Conservation (phyloP, 1,140 invertebrate species). For the Aethina tumida region DNA sequence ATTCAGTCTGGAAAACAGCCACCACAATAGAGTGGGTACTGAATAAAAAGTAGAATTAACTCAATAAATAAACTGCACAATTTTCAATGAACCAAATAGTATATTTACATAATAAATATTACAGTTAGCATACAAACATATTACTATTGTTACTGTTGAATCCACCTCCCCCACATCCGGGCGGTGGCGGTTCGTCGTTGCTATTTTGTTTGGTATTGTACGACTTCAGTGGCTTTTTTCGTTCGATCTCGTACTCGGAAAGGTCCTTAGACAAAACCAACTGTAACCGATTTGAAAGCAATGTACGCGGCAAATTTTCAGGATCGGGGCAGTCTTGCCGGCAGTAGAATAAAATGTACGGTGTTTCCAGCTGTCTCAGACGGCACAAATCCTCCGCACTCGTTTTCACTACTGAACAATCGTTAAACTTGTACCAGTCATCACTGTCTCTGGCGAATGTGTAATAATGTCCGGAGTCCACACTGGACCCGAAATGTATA, state of each 20-base stretch:
- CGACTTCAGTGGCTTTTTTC: slow-evolving; percentile 11
- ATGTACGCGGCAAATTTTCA: slow-evolving; percentile 19
- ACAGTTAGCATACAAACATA: slow-evolving; percentile 35
- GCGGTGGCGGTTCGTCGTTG: slow-evolving; percentile 33
- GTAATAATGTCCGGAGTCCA: slow-evolving; percentile 81
- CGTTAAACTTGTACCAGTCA: slow-evolving; percentile 74
- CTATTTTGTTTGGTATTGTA: slow-evolving; percentile 19
- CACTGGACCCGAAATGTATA: slow-evolving; percentile 69
- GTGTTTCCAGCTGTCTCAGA: slow-evolving; percentile 61
- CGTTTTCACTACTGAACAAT: slow-evolving; percentile 54
- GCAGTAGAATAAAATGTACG: slow-evolving; percentile 72
- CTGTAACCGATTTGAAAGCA: slow-evolving; percentile 22
- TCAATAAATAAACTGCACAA: not conserved
- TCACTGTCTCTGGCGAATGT: slow-evolving; percentile 63
- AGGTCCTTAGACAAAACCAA: slow-evolving; percentile 22
- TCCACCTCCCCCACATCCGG: slow-evolving; percentile 32
- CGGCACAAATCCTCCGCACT: slow-evolving; percentile 48
- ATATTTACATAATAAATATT: too few species aligned
- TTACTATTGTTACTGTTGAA: slow-evolving; percentile 22
- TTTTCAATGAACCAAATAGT: not conserved
- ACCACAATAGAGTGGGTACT: too few species aligned
- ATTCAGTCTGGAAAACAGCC: too few species aligned
- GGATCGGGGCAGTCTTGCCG: slow-evolving; percentile 27
- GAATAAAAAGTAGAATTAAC: slow-evolving; percentile 1
- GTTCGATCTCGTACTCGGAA: slow-evolving; percentile 24